Percentiles rank a stretch among this genome's conserved stretches.
Evolutionary conservation across 2,888 invertebrate species (phyloP).

Genomic region (Diaprepes abbreviatus): DNA sequence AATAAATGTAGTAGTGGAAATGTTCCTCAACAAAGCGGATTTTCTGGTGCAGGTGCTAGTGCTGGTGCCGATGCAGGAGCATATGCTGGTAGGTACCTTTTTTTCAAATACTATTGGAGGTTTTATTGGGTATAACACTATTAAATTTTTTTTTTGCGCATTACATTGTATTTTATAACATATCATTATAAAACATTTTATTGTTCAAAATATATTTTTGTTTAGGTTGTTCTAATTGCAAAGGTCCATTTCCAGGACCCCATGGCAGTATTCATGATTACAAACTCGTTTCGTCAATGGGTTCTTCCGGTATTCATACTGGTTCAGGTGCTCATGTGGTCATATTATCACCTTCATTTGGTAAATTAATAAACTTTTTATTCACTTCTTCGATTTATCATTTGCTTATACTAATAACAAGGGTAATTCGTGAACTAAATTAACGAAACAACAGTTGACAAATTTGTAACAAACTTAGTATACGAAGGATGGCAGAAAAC

Average conservation of each 20-base stretch:
- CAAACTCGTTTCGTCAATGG: constrained; percentile 49
- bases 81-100: background rate
- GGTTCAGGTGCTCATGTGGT: background rate
- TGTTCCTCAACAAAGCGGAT: background rate
- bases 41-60: constrained; percentile 16
- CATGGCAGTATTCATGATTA: constrained; percentile 54
- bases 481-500: too few relatives aligned
- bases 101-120: too few relatives aligned
- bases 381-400: too few relatives aligned
- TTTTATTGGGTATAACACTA: too few relatives aligned
- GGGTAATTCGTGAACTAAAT: too few relatives aligned
- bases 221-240: constrained; percentile 46
- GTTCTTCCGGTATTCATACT: background rate
- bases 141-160: too few relatives aligned
- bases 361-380: background rate
- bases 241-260: constrained; percentile 56
- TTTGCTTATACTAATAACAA: too few relatives aligned
- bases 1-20: constrained; percentile 23
- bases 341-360: background rate
- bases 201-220: background rate
- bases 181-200: too few relatives aligned
- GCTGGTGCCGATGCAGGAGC: constrained; percentile 5
- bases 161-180: too few relatives aligned
- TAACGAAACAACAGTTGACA: too few relatives aligned
- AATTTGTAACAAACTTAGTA: too few relatives aligned